phyloP scores from a whole-genome alignment of 2,797 vertebrate genomes.

The Petrocephalus sullivani region DNA sequence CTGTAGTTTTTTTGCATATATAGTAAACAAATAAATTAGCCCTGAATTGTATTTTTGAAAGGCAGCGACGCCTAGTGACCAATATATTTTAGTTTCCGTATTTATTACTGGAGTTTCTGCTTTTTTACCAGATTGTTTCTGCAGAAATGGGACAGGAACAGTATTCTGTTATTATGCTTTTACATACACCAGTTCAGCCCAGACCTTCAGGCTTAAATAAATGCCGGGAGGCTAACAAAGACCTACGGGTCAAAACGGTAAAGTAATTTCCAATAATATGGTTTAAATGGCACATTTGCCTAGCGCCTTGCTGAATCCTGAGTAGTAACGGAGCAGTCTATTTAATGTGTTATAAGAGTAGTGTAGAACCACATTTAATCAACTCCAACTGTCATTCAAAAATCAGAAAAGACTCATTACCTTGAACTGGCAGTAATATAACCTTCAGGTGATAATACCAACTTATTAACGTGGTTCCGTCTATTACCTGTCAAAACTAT shows the following conservation, averaged over 20 bases:
- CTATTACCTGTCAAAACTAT: background rate
- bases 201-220: background rate
- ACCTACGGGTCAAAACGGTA: background rate
- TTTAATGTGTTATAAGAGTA: background rate
- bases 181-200: background rate
- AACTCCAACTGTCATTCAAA: background rate
- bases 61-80: background rate
- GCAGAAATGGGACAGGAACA: background rate
- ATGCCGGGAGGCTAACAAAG: background rate
- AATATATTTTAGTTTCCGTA: background rate
- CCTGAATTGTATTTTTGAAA: background rate
- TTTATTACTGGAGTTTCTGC: background rate
- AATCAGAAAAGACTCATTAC: background rate
- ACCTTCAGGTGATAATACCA: background rate
- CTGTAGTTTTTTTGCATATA: background rate
- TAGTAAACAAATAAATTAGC: background rate
- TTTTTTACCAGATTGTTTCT: background rate
- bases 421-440: background rate
- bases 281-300: background rate
- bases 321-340: background rate
- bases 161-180: background rate
- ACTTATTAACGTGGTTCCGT: background rate
- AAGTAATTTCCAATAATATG: background rate
- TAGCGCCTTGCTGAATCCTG: background rate
- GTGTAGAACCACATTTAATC: background rate